phyloP scores from a whole-genome alignment of 2,888 invertebrate species.

The Chrysodeixis includens region DNA sequence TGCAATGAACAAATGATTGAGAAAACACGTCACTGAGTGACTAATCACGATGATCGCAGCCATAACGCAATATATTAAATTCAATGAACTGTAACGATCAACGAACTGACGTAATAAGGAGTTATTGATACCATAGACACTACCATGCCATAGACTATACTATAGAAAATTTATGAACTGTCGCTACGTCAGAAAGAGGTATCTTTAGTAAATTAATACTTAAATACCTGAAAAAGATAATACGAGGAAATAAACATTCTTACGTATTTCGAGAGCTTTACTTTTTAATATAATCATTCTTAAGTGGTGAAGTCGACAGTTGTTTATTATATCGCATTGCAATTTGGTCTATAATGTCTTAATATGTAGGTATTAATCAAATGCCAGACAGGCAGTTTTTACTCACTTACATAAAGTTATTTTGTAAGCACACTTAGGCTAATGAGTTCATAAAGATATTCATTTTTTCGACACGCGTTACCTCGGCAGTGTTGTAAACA shows the following conservation, averaged over 20 bases:
- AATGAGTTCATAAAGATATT: constrained; percentile 2
- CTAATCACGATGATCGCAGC: constrained; percentile 11
- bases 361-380: background rate
- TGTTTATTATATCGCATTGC: background rate
- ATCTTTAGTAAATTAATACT: too few species aligned
- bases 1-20: constrained; percentile 23
- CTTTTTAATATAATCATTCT: background rate
- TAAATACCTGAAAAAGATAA: background rate
- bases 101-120: background rate
- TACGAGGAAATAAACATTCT: too few species aligned
- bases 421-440: constrained; percentile 1
- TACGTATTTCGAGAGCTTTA: background rate
- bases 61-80: background rate
- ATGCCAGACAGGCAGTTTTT: constrained; percentile 2
- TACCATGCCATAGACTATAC: too few species aligned
- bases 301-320: background rate
- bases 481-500: background rate
- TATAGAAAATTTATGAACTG: too few species aligned
- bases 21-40: constrained; percentile 17
- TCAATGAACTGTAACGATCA: background rate
- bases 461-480: constrained; percentile 3
- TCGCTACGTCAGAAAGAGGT: too few species aligned
- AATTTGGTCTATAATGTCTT: background rate
- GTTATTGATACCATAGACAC: background rate
- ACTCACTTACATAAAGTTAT: background rate